These are phyloP conservation scores for Lasius fuliginosus DNA, from an alignment of 2,888 invertebrate species.

Conservation along the genomic window DNA sequence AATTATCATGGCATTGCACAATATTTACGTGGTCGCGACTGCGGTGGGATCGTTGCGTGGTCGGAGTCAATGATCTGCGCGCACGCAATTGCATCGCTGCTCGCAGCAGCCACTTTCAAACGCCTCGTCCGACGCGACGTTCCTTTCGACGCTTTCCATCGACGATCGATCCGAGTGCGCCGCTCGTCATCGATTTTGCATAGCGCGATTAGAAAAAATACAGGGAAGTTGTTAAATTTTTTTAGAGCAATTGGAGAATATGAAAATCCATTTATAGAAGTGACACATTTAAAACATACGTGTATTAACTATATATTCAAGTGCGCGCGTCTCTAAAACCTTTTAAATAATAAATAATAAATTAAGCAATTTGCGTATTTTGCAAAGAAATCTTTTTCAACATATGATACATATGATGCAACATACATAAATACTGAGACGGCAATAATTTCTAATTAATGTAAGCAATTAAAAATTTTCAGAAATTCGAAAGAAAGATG, in stretches of 20 bases:
- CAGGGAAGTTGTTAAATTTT: background rate
- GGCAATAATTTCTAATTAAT: background rate
- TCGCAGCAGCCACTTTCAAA: conserved; percentile 73
- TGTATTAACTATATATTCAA: background rate
- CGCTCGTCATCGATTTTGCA: conserved; percentile 6
- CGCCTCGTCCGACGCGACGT: conserved; percentile 62
- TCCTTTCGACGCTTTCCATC: conserved; percentile 23
- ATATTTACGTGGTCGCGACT: conserved; percentile 72
- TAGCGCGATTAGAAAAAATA: background rate
- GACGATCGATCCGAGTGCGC: conserved; percentile 15
- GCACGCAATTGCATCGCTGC: conserved; percentile 77
- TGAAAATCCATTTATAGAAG: background rate
- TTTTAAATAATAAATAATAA: background rate
- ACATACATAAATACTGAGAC: background rate
- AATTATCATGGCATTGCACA: conserved; percentile 61
- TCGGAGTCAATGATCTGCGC: conserved; percentile 81
- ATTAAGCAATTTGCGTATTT: background rate
- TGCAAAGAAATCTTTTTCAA: background rate
- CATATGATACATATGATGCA: background rate
- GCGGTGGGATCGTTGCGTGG: conserved; percentile 67
- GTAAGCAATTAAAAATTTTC: background rate
- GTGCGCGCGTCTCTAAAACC: background rate
- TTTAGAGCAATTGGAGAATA: background rate
- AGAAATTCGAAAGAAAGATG: background rate
- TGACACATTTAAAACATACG: background rate